Percentiles rank a stretch among this genome's conserved stretches.
Conservation (phyloP, 2,797 vertebrate species). For the Myripristis jacobus region DNA sequence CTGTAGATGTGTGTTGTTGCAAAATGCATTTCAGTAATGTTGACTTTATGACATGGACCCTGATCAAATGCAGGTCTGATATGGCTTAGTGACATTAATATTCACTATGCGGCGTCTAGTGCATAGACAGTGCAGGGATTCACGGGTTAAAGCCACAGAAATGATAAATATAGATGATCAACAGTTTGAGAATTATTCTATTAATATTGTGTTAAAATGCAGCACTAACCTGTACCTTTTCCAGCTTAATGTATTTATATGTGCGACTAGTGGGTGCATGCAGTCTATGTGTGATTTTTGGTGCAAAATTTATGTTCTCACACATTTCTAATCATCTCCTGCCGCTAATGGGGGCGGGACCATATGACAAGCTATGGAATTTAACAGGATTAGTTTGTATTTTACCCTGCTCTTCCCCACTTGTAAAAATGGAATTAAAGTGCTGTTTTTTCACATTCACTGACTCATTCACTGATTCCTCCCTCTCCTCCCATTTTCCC, state of each 20-base stretch:
- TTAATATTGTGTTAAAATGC: background rate
- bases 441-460: slow-evolving; percentile 28
- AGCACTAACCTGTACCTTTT: background rate
- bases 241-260: background rate
- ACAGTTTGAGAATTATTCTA: slow-evolving; percentile 1
- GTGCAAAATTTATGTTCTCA: slow-evolving; percentile 17
- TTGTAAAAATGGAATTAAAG: slow-evolving; percentile 58
- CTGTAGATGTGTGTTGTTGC: slow-evolving; percentile 54
- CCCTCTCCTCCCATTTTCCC: slow-evolving; percentile 27
- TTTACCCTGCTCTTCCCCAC: slow-evolving; percentile 30
- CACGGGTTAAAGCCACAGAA: slow-evolving; percentile 37
- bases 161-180: background rate
- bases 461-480: slow-evolving; percentile 42
- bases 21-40: slow-evolving; percentile 69
- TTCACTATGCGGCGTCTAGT: slow-evolving; percentile 10
- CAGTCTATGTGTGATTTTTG: slow-evolving; percentile 5
- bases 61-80: slow-evolving; percentile 57
- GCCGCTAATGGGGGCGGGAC: slow-evolving; percentile 48
- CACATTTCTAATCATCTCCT: slow-evolving; percentile 55
- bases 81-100: slow-evolving; percentile 59
- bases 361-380: slow-evolving; percentile 43
- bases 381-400: slow-evolving; percentile 61
- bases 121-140: slow-evolving; percentile 16
- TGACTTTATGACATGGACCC: slow-evolving; percentile 64
- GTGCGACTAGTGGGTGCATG: background rate